Evolutionary conservation across 2,888 invertebrate genomes (phyloP), one percentile per base, ranked within the genome.

Genomic region (Lissocephala sabroskyi): DNA sequence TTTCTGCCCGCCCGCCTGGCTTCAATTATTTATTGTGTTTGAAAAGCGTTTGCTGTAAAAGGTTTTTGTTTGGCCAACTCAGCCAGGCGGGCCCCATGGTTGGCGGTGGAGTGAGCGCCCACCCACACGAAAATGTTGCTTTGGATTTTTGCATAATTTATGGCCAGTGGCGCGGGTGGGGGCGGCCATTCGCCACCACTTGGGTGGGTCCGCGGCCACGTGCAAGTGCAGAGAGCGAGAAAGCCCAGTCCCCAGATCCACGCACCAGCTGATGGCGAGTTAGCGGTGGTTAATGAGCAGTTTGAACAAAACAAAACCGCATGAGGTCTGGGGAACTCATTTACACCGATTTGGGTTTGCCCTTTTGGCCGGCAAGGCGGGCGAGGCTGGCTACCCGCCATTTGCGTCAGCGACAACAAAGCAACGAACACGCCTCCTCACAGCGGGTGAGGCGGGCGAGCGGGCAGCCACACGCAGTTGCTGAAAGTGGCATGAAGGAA

Each of bases 11-110:
- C 56, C 56, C 44, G 61, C 58, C 58, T 58, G 67, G 65, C 71
- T 71, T 68, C 68, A 62, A 71, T 68, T 62, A 68, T 71, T 71
- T 71, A 71, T 71, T 63, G 67, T 65, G 65, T 65, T 71, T 63
- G 67, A 65, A 61, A 67, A 53, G 63, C n/a, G n/a, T 52, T 56
- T 59, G 61, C 63, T 49, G 63, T 68, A 65, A 62, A 65, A 65
- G 71, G 67, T 64, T 65, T 29, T 32, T 39, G 16, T 30, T 35
- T 35, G 7, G n/a, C 23, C 23, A 7, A 23, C 7, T 23, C 35
- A n/a, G n/a, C n/a, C n/a, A n/a, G n/a, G n/a, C n/a, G n/a, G n/a
- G n/a, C n/a, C n/a, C n/a, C 9, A n/a, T 43, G 14, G 32, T 23
- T 17, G 16, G 23, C 0, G 43, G 41, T 30, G 30, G 13, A 13